These are phyloP conservation scores for Drosophila cardini DNA, from an alignment of 1,140 invertebrate genomes.

Conservation along the genomic window DNA sequence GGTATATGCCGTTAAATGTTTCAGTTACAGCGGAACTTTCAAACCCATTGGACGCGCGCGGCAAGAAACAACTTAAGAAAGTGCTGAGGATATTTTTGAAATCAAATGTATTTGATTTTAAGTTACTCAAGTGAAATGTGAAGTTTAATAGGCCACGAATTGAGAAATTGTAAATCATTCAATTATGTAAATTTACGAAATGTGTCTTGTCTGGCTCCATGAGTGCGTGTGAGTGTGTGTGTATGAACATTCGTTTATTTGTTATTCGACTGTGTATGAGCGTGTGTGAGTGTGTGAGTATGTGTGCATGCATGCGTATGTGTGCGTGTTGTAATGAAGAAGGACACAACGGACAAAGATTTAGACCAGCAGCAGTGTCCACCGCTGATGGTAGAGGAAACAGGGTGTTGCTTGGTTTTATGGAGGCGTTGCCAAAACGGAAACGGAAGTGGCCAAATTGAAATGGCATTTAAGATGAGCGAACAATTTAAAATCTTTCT, in stretches of 20 bases:
- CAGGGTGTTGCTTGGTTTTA: too few species aligned
- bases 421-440: slow-evolving; percentile 42
- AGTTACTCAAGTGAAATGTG: slow-evolving; percentile 41
- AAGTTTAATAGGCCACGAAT: slow-evolving; percentile 49
- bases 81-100: slow-evolving; percentile 64
- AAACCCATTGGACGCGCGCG: slow-evolving; percentile 68
- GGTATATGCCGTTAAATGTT: slow-evolving; percentile 50
- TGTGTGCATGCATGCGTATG: slow-evolving; percentile 33
- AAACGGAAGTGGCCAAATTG: slow-evolving; percentile 80
- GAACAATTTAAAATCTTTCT: slow-evolving; percentile 50
- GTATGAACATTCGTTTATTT: slow-evolving; percentile 7
- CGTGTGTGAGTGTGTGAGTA: slow-evolving; percentile 25
- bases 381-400: neutral
- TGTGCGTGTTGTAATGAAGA: slow-evolving; percentile 46
- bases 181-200: slow-evolving; percentile 44
- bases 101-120: slow-evolving; percentile 55
- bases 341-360: slow-evolving; percentile 77
- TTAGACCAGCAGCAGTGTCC: slow-evolving; percentile 21
- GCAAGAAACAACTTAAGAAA: slow-evolving; percentile 18
- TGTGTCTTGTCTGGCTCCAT: slow-evolving; percentile 17
- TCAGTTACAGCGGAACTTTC: slow-evolving; percentile 76
- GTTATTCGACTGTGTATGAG: slow-evolving; percentile 16
- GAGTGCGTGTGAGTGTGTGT: slow-evolving; percentile 25
- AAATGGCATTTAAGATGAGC: slow-evolving; percentile 76
- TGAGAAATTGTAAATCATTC: slow-evolving; percentile 30